phyloP scores from a whole-genome alignment of 35 echinoderm and acorn worm species.

The Strongylocentrotus purpuratus region DNA sequence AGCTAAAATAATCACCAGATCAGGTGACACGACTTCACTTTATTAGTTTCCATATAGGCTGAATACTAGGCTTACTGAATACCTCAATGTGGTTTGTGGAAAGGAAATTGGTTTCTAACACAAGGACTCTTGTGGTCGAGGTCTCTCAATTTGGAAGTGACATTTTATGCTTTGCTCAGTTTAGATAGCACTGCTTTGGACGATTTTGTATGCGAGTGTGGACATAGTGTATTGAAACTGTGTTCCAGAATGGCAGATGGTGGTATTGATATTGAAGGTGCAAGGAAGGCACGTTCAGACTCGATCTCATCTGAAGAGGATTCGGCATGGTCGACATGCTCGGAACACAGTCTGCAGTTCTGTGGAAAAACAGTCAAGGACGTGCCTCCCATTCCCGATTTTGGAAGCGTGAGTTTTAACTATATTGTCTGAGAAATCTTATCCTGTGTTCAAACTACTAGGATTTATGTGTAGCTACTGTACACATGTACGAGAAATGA shows the following conservation, averaged over 20 bases:
- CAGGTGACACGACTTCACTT: not conserved
- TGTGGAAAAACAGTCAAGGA: not conserved
- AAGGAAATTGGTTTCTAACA: not conserved
- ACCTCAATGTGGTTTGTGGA: not conserved
- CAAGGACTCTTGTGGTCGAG: not conserved
- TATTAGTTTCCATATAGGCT: not conserved
- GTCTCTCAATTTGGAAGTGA: not conserved
- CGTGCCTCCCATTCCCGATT: not conserved
- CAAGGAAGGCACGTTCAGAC: not conserved
- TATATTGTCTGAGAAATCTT: too few species aligned
- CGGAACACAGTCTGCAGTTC: slow-evolving; percentile 10
- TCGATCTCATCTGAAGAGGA: not conserved
- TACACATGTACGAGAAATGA: too few species aligned
- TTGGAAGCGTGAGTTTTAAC: not conserved
- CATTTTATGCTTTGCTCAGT: not conserved
- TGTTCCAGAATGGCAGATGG: slow-evolving; percentile 24
- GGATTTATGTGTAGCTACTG: too few species aligned
- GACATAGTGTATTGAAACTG: not conserved
- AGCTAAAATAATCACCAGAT: not conserved
- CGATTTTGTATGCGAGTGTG: not conserved
- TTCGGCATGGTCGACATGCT: not conserved
- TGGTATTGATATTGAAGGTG: not conserved
- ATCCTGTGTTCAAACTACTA: too few species aligned
- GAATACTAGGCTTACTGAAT: not conserved
- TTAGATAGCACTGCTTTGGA: not conserved